Evolutionary conservation across 2,113 vertebrate species (phyloP).

Genomic region (Cathartes aura): DNA sequence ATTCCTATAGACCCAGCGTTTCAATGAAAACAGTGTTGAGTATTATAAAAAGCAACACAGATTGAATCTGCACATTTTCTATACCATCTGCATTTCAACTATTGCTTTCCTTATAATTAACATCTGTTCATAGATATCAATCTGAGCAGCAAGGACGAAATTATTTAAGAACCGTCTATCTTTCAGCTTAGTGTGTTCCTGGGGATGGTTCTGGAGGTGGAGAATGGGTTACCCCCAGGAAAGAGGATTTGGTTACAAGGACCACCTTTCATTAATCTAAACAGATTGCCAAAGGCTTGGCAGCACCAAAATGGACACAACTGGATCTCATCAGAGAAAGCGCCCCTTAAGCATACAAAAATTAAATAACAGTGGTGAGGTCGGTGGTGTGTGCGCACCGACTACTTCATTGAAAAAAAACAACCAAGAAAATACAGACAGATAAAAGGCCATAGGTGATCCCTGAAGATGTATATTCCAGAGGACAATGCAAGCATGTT

Average conservation of each 20-base stretch:
- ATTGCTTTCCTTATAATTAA: slow-evolving; percentile 70
- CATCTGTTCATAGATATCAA: slow-evolving; percentile 69
- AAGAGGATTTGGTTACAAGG: slow-evolving; percentile 77
- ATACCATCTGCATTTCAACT: slow-evolving; percentile 56
- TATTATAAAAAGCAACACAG: slow-evolving; percentile 21
- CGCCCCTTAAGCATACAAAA: slow-evolving; percentile 15
- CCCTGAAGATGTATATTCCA: neutral
- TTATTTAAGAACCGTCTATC: slow-evolving; percentile 56
- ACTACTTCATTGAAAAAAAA: neutral
- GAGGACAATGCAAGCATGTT: neutral
- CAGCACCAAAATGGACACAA: slow-evolving; percentile 66
- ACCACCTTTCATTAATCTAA: slow-evolving; percentile 77
- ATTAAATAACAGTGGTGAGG: slow-evolving; percentile 15
- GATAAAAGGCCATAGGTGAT: slow-evolving; percentile 23
- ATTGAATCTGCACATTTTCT: slow-evolving; percentile 55
- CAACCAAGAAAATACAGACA: neutral
- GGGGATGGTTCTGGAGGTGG: slow-evolving; percentile 56
- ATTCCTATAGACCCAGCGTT: slow-evolving; percentile 6
- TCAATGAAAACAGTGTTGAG: neutral
- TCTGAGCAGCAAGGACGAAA: slow-evolving; percentile 28
- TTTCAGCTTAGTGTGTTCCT: slow-evolving; percentile 29
- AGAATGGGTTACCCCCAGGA: slow-evolving; percentile 53
- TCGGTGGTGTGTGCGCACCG: neutral
- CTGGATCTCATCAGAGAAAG: slow-evolving; percentile 75
- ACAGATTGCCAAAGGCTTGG: slow-evolving; percentile 68